Evolutionary conservation across 30 jellyfish, hydroid and myxozoan species (phyloP), one percentile per base, ranked within the genome.

Genomic region (Hydractinia symbiolongicarpus): DNA sequence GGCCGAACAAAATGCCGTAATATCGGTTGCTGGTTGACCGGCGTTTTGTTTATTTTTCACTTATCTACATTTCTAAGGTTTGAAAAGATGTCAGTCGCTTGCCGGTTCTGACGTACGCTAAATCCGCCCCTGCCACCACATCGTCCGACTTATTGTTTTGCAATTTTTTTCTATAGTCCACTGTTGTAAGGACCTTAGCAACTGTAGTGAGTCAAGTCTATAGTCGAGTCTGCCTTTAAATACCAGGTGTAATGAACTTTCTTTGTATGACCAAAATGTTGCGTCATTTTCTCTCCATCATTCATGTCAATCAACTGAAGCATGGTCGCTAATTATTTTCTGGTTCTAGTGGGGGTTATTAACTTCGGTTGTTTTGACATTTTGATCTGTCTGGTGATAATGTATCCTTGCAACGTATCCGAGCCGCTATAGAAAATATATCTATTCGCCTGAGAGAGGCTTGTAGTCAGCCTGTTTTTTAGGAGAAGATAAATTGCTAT

Each of bases 331-430:
- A 57, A 57, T n/a, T 9, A n/a, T n/a, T 57, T 57, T 57, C 68
- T 57, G 13, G 68, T 57, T 10, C 68, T 10, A n/a, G 68, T 57
- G 68, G 68, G 68, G n/a, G 68, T 57, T 9, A 57, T n/a, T 57
- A n/a, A 57, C 13, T 57, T 57, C 68, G n/a, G 68, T 57, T 57
- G 10, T 57, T 57, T 10, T n/a, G n/a, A 57, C 13, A 10, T n/a
- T 57, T 57, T n/a, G n/a, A 57, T 57, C 10, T 57, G 10, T 57
- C n/a, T 57, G 13, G 68, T 57, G n/a, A 57, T 57, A 9, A n/a
- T n/a, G n/a, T n/a, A n/a, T n/a, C 13, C 10, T 57, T 57, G 68
- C 68, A 57, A 57, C n/a, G 68, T 57, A n/a, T 57, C 68, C 68
- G 13, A 57, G 13, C 68, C 68, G n/a, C 10, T 57, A 57, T 9